Evolutionary conservation across 2,797 vertebrate species (phyloP), one percentile per base, ranked within the genome.

Genomic region (Sarcoramphus papa): DNA sequence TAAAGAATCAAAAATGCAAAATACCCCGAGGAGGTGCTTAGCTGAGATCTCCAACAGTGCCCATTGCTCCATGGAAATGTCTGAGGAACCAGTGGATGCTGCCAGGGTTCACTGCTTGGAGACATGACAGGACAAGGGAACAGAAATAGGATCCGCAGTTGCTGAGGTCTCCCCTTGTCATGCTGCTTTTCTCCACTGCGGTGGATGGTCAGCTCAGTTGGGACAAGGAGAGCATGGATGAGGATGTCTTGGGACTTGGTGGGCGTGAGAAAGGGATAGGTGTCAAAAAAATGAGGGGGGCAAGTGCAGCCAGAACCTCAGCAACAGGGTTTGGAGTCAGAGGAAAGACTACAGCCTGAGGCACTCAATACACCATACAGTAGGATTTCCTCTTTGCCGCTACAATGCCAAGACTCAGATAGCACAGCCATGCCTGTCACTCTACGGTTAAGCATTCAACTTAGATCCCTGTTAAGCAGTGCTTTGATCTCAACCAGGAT

Each of bases 341-440:
- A 60, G 35, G 45, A 82, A 89, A 60, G 24, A 6, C 31, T 78
- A 6, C 30, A 73, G 19, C 33, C 40, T 73, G 31, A 27, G n/a
- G 7, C 17, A 60, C 5, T 65, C 18, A 7, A 6, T 13, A 27
- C 2, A 18, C 2, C 3, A 0, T 28, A 22, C 7, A 30, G 23
- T 5, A 35, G 48, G 18, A 35, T 83, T 7, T 85, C 19, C 12
- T 10, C 9, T 85, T 85, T 65, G 67, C 22, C 3, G 0, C 51
- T 51, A 17, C n/a, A 37, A 12, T 6, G 30, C 43, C 21, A 5
- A 37, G 13, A 47, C n/a, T 3, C 2, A 1, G 30, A 62, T 24
- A 69, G 33, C 54, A 69, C 25, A 57, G 54, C 25, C 19, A 2
- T 24, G 10, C 15, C 56, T 35, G 41, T 57, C n/a, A 19, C 64